phyloP scores from a whole-genome alignment of 64 coral and sea anemone genomes.

The Acropora yongei region DNA sequence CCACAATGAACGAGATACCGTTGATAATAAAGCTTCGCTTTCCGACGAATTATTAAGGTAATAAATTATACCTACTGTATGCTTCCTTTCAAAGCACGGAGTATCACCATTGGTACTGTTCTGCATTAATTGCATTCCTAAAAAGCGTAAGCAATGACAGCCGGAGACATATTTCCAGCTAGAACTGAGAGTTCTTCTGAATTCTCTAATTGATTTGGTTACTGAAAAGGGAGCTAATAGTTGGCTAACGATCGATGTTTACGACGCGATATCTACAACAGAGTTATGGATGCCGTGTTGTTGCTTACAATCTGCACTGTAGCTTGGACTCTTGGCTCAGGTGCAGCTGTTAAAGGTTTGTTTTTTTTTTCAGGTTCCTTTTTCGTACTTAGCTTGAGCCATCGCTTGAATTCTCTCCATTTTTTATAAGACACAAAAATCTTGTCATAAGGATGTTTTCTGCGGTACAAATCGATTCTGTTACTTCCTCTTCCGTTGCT shows the following conservation, averaged over 20 bases:
- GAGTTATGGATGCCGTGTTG: background rate
- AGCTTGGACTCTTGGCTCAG: background rate
- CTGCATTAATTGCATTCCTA: background rate
- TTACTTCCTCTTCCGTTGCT: constrained; percentile 19
- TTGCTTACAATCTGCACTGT: background rate
- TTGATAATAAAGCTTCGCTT: background rate
- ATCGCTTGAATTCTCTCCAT: constrained; percentile 63
- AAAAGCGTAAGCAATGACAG: background rate
- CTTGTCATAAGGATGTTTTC: constrained; percentile 23
- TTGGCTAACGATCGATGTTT: too few species aligned
- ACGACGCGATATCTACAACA: background rate
- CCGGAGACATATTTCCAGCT: too few species aligned
- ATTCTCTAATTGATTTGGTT: background rate
- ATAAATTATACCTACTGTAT: constrained; percentile 43
- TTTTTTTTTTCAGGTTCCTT: background rate
- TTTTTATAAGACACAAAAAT: constrained; percentile 47
- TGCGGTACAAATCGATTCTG: constrained; percentile 2
- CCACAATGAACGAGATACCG: background rate
- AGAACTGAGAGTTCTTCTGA: background rate
- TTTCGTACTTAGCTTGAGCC: constrained; percentile 40
- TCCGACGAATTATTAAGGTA: background rate
- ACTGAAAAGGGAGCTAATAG: too few species aligned
- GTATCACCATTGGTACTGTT: background rate
- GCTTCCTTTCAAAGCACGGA: constrained; percentile 15
- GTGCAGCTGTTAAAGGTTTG: background rate